These are phyloP conservation scores for Hypotaenidia philippensis DNA, from an alignment of 2,797 vertebrate genomes.

Conservation along the genomic window DNA sequence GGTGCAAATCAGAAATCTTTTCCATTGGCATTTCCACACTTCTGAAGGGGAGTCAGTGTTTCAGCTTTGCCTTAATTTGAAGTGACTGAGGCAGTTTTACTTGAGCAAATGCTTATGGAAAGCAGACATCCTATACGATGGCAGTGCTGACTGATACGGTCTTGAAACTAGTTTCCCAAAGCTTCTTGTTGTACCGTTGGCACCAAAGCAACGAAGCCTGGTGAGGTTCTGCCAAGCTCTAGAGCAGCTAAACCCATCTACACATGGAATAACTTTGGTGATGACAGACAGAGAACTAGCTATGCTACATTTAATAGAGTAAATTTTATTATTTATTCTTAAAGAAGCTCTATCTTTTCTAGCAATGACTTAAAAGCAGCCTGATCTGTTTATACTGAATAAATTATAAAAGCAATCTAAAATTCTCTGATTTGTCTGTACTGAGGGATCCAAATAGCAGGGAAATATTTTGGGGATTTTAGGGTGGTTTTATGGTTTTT, in stretches of 20 bases:
- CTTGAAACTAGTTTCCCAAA: background rate
- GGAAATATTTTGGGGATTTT: background rate
- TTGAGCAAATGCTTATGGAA: background rate
- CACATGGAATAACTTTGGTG: background rate
- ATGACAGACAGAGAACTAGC: background rate
- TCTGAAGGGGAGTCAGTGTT: background rate
- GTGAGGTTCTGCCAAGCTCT: background rate
- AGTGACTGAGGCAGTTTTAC: background rate
- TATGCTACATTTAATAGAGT: background rate
- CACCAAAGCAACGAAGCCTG: background rate
- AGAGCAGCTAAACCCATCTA: background rate
- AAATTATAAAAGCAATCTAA: background rate
- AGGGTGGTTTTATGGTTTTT: background rate
- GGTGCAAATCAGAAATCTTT: background rate
- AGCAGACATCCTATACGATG: background rate
- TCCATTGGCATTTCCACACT: fast-evolving
- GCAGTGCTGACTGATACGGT: background rate
- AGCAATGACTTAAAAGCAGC: background rate
- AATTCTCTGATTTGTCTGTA: background rate
- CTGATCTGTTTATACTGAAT: background rate
- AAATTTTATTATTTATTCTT: background rate
- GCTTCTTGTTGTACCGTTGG: background rate
- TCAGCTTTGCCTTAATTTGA: background rate
- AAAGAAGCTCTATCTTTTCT: background rate
- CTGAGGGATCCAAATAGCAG: background rate